These are phyloP conservation scores for Campylomormyrus numenius DNA, from an alignment of 2,113 vertebrate species.

Conservation along the genomic window DNA sequence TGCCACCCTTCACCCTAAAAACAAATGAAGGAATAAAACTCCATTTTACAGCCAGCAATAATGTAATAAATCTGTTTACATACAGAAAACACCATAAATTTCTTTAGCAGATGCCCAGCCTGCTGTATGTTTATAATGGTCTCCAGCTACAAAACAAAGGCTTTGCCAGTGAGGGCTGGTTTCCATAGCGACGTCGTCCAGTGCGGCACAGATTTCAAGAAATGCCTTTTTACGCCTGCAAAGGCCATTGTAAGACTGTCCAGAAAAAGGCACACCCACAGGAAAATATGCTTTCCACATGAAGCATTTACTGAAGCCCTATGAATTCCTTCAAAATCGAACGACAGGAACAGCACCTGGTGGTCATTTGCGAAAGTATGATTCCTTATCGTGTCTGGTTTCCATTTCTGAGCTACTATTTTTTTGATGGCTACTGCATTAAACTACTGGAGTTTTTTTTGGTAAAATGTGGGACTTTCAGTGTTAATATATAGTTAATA, in stretches of 20 bases:
- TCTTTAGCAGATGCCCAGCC: background rate
- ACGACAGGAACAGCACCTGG: background rate
- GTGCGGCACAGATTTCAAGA: constrained; percentile 25
- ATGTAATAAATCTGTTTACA: background rate
- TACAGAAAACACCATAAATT: background rate
- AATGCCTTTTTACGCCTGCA: constrained; percentile 32
- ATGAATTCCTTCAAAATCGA: background rate
- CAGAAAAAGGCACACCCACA: constrained; percentile 9
- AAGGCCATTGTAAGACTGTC: constrained; percentile 8
- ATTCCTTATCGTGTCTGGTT: background rate
- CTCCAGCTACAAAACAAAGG: constrained; percentile 39
- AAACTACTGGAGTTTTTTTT: background rate
- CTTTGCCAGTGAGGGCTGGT: constrained; percentile 38
- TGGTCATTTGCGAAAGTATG: background rate
- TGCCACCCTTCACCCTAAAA: background rate
- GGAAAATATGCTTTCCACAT: constrained; percentile 25
- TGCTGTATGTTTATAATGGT: constrained; percentile 35
- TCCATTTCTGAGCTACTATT: background rate
- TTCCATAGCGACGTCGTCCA: constrained; percentile 47
- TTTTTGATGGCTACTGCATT: background rate
- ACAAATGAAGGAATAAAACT: background rate
- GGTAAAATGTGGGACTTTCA: background rate
- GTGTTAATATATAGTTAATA: background rate
- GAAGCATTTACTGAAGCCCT: background rate
- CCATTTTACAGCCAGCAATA: background rate